Base-by-base conservation (phyloP, 2,797 vertebrate species). In the Pelochelys cantorii region DNA sequence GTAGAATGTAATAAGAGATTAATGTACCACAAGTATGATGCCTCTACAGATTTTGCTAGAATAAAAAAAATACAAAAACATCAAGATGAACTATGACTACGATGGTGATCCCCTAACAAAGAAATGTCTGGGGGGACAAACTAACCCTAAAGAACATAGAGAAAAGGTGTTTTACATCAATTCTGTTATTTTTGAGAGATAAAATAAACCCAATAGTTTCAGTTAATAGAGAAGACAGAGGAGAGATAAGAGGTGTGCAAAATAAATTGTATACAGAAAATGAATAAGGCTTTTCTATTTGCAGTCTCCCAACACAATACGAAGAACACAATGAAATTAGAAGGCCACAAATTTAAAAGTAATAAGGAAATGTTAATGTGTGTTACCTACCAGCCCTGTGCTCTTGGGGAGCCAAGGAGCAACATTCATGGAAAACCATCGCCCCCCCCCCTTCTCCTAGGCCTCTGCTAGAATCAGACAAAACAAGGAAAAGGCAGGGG, bases 1-100 rank as follows among this genome's bases (percentile, higher is more conserved):
- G 94, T 54, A 80, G 84, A 96, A 94, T 85, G 74, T 78, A 96
- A 92, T 88, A 90, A 94, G 96, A 97, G 95, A 97, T 97, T 95
- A 97, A 97, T 62, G 22, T 81, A 93, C 93, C 81, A 71, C 48
- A 7, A 95, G 84, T 48, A 83, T 79, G 81, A 93, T 34, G 87
- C 86, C 87, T 85, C 84, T 81, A 78, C 71, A 22, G 83, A 77
- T 83, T 83, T 92, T 89, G 71, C 80, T 93, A 85, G 82, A 86
- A 84, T 7, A 1, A 62, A 90, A 83, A 84, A 56, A 81, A 85
- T 59, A 48, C 10, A 53, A 78, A 77, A 80, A 71, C 59, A 90
- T 55, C 83, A 86, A 81, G 27, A 65, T 77, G 60, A 65, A 79
- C 34, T 84, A 20, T 65, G 71, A 88, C 78, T 65, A 74, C 68